Evolutionary conservation across 2,888 invertebrate species (phyloP).

Genomic region (Tenthredo distinguenda): DNA sequence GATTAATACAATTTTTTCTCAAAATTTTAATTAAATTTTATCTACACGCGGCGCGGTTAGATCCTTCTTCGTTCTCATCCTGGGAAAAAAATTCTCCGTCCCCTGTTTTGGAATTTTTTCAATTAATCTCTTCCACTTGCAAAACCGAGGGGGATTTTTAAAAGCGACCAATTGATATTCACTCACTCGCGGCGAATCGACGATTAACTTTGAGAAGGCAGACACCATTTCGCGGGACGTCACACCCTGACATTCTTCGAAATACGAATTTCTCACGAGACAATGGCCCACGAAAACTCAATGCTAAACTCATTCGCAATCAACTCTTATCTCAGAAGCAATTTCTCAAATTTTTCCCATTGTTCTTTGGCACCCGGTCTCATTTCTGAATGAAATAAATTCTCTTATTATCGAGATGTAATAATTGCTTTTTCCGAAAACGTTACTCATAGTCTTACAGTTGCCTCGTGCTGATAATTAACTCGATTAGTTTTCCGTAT

Average conservation of each 20-base stretch:
- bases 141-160: conserved; percentile 5
- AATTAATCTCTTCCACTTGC: conserved; percentile 24
- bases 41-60: not conserved
- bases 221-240: not conserved
- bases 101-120: conserved; percentile 43
- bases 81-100: not conserved
- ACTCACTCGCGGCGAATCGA: conserved; percentile 14
- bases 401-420: not conserved
- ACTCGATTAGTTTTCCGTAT: not conserved
- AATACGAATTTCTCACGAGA: conserved; percentile 28
- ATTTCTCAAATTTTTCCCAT: not conserved
- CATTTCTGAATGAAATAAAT: not conserved
- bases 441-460: not conserved
- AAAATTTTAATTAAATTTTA: conserved; percentile 40
- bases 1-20: conserved; percentile 10
- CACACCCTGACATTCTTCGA: not conserved
- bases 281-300: not conserved
- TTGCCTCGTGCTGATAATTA: not conserved
- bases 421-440: not conserved
- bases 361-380: not conserved
- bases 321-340: not conserved
- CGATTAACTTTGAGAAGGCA: conserved; percentile 20
- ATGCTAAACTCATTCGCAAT: not conserved
- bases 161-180: conserved; percentile 29
- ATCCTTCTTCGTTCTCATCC: not conserved